A percentile compares a stretch with the other conserved stretches of the same genome.
Evolutionary conservation across 2,797 vertebrate species (phyloP).

Genomic region (Macropus fuliginosus): DNA sequence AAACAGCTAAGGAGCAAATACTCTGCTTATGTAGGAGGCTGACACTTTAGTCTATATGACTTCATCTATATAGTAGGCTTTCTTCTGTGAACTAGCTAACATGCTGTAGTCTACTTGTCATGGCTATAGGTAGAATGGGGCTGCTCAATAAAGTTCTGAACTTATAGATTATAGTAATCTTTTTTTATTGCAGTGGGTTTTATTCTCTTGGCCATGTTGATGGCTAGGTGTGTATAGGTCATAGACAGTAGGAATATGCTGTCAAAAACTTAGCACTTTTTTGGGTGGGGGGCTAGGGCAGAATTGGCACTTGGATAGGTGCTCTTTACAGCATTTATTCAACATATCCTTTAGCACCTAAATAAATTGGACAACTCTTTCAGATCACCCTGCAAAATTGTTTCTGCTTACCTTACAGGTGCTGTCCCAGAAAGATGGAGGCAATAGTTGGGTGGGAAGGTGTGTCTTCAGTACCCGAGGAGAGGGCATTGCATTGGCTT

Average conservation of each 20-base stretch:
- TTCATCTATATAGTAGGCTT: not conserved
- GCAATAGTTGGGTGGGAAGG: constrained; percentile 74
- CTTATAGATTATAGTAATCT: not conserved
- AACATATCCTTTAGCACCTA: not conserved
- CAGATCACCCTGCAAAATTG: not conserved
- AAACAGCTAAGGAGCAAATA: not conserved
- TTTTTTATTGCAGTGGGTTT: not conserved
- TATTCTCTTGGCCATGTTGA: not conserved
- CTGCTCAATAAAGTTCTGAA: not conserved
- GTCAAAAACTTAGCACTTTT: not conserved
- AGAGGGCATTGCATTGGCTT: constrained; percentile 65
- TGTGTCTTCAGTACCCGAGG: constrained; percentile 79
- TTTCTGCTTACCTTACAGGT: constrained; percentile 76
- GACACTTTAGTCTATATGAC: not conserved
- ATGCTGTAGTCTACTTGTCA: not conserved
- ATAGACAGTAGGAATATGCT: not conserved
- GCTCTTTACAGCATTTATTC: not conserved
- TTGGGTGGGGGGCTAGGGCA: not conserved
- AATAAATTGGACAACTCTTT: not conserved
- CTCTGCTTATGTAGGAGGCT: not conserved
- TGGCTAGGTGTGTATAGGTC: not conserved
- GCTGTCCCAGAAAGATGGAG: constrained; percentile 76
- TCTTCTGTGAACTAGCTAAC: not conserved
- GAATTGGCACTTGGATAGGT: not conserved
- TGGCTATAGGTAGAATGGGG: not conserved